phyloP scores from a whole-genome alignment of 2,113 vertebrate genomes.

The Agelaius phoeniceus region DNA sequence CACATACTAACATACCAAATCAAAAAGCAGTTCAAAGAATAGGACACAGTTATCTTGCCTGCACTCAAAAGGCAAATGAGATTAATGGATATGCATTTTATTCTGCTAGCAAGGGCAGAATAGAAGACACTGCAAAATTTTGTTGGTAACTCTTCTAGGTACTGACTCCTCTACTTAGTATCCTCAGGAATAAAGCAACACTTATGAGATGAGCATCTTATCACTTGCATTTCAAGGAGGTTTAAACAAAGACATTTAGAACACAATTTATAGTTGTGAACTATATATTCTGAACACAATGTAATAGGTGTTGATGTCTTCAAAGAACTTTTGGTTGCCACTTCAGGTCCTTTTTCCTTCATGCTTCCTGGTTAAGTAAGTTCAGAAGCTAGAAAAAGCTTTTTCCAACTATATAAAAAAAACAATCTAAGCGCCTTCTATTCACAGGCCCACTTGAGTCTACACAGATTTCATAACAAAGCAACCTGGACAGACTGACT shows the following conservation, averaged over 20 bases:
- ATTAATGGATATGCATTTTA: neutral
- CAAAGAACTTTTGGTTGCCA: neutral
- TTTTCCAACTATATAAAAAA: neutral
- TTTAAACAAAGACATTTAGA: neutral
- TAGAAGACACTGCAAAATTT: neutral
- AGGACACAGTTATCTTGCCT: neutral
- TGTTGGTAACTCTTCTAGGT: neutral
- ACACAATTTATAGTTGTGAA: neutral
- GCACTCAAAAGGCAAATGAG: neutral
- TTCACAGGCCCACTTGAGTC: neutral
- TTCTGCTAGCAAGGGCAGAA: neutral
- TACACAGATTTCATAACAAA: neutral
- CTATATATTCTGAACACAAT: neutral
- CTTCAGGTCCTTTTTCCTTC: neutral
- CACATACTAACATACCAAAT: neutral
- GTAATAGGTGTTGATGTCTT: neutral
- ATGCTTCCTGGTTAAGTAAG: neutral
- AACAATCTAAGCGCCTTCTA: neutral
- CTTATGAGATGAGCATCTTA: neutral
- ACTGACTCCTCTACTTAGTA: neutral
- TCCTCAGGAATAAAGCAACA: neutral
- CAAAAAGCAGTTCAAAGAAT: neutral
- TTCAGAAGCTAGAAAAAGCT: neutral
- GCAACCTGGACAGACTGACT: neutral
- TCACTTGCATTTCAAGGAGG: neutral